Evolutionary conservation across 2,888 invertebrate genomes (phyloP), one percentile per base, ranked within the genome.

Genomic region (Thymelicus sylvestris): DNA sequence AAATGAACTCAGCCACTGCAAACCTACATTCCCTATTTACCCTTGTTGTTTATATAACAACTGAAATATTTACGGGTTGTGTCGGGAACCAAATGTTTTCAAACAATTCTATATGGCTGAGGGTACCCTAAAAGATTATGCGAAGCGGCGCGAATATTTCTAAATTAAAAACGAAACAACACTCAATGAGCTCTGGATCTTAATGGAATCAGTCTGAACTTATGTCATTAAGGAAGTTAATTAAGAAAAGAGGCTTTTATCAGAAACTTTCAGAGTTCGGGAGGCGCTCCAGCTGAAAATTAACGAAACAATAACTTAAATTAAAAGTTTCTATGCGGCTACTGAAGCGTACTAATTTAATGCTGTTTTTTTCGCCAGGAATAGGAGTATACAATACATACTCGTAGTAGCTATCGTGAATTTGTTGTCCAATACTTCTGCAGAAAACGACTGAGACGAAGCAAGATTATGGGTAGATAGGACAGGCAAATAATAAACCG

Each of bases 181-280:
- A 78, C 75, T 77, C 74, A 75, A 77, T 74, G 77, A 78, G 74
- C 73, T 67, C 64, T 65, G 73, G 69, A 70, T 67, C 48, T 70
- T 64, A 70, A 66, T 61, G 68, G 74, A 76, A 78, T 74, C 74
- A 74, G 71, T 75, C 66, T 62, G 75, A 80, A 80, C 77, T 80
- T 80, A 76, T 75, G 76, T 80, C 79, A 78, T 85, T 84, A 84
- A 81, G 78, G 78, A 83, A 84, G 80, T 84, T 84, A 84, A 84
- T 84, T 84, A 84, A 82, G 81, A 78, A 82, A 81, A 82, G 80
- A 82, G 77, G 84, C 86, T 86, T 57, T 84, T 85, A 86, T 86
- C 78, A 80, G 79, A 78, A 86, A 87, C 79, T 85, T 85, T 76
- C 52, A 62, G 52, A 52, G 19, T 41, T 31, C 39, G 52, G 38